Percentiles rank a stretch among this genome's conserved stretches.
Evolutionary conservation across 2,797 vertebrate species (phyloP).

Genomic region (Peromyscus eremicus): DNA sequence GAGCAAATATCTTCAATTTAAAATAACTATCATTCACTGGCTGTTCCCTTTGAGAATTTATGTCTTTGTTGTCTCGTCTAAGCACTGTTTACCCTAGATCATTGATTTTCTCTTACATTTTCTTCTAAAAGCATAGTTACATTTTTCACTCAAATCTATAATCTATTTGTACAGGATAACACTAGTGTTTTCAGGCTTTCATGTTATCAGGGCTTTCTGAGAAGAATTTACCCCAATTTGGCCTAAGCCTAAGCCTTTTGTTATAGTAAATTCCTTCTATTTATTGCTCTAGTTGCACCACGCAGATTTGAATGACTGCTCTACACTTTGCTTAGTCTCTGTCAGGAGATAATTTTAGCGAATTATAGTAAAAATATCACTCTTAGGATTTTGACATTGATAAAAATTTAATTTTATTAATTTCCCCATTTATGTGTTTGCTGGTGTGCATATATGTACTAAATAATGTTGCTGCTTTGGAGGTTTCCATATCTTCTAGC

Average conservation of each 20-base stretch:
- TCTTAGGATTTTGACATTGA: not conserved
- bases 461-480: not conserved
- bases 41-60: not conserved
- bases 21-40: not conserved
- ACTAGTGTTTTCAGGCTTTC: conserved; percentile 2
- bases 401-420: not conserved
- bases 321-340: not conserved
- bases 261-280: not conserved
- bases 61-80: not conserved
- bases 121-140: not conserved
- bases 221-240: not conserved
- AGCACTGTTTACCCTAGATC: not conserved
- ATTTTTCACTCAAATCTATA: not conserved
- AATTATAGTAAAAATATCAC: not conserved
- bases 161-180: not conserved
- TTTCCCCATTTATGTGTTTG: not conserved
- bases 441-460: not conserved
- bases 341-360: not conserved
- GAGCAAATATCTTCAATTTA: not conserved
- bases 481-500: not conserved
- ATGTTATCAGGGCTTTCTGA: not conserved
- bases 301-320: not conserved
- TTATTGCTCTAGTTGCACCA: not conserved
- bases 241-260: not conserved
- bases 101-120: not conserved